Percentiles rank a stretch among this genome's conserved stretches.
Evolutionary conservation across 2,797 vertebrate genomes (phyloP).

Genomic region (Hypotaenidia philippensis): DNA sequence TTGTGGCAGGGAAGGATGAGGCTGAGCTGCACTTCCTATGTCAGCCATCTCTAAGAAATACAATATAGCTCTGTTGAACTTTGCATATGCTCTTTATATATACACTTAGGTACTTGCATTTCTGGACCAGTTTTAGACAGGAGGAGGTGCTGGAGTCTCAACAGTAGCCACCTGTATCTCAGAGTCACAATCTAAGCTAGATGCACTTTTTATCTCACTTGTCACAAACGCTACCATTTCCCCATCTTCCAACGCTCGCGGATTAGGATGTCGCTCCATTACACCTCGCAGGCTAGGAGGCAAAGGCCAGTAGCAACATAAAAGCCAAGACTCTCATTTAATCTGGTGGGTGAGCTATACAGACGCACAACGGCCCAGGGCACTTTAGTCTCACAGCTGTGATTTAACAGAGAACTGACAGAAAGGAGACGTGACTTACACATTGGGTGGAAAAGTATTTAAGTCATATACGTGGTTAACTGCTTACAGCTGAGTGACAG

Average conservation of each 20-base stretch:
- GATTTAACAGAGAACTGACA: background rate
- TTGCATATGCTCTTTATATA: accelerated
- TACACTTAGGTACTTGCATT: background rate
- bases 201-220: background rate
- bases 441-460: background rate
- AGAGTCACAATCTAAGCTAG: background rate
- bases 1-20: background rate
- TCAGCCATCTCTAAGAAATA: background rate
- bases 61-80: background rate
- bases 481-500: background rate
- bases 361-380: background rate
- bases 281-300: background rate
- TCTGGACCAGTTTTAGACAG: background rate
- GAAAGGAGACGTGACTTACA: background rate
- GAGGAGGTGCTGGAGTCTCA: background rate
- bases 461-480: background rate
- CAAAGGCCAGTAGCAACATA: background rate
- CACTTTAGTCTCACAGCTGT: background rate
- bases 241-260: background rate
- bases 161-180: background rate
- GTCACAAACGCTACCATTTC: background rate
- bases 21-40: background rate
- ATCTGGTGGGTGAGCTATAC: background rate
- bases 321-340: background rate
- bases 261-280: background rate